These are phyloP conservation scores for Lagorchestes hirsutus DNA, from an alignment of 2,797 vertebrate genomes.

Conservation along the genomic window DNA sequence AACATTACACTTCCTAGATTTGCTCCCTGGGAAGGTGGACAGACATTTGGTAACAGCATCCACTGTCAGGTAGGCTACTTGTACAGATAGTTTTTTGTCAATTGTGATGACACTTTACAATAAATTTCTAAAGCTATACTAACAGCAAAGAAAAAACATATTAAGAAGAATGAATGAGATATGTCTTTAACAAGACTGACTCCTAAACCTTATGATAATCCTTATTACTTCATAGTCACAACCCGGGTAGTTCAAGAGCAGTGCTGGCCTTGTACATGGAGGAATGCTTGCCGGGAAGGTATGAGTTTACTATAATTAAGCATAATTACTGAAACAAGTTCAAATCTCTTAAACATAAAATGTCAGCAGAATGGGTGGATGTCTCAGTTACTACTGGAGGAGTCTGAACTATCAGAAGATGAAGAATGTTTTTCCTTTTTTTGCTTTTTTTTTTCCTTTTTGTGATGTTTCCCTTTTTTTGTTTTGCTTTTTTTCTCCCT, in stretches of 20 bases:
- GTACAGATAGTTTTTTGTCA: neutral
- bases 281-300: slow-evolving; percentile 60
- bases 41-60: slow-evolving; percentile 26
- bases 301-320: slow-evolving; percentile 66
- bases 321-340: slow-evolving; percentile 80
- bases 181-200: slow-evolving; percentile 46
- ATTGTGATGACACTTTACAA: slow-evolving; percentile 42
- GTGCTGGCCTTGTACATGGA: slow-evolving; percentile 46
- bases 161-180: neutral
- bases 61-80: slow-evolving; percentile 10
- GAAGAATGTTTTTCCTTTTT: slow-evolving; percentile 86
- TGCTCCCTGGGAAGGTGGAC: neutral
- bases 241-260: slow-evolving; percentile 21
- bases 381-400: slow-evolving; percentile 87
- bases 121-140: slow-evolving; percentile 45
- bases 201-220: neutral
- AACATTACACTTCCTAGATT: neutral
- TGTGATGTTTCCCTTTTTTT: slow-evolving; percentile 88
- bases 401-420: slow-evolving; percentile 82
- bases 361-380: slow-evolving; percentile 50
- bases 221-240: slow-evolving; percentile 17
- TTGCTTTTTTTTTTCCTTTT: slow-evolving; percentile 89
- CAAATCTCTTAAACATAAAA: slow-evolving; percentile 54
- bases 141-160: slow-evolving; percentile 23
- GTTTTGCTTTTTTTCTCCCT: slow-evolving; percentile 88